Conservation (phyloP, 1,140 invertebrate species). For the Asobara japonica region DNA sequence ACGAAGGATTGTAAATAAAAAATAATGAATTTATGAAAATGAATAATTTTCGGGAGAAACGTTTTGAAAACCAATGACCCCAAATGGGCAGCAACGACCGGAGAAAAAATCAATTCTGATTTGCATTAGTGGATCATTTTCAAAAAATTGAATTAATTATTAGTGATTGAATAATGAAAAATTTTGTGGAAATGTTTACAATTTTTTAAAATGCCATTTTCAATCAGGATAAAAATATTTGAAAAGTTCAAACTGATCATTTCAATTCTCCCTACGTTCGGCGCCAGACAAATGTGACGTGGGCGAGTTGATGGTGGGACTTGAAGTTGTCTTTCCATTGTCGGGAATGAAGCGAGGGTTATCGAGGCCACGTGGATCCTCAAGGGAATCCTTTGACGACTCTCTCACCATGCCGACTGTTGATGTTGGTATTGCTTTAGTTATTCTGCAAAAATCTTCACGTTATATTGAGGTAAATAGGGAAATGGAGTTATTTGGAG, state of each 20-base stretch:
- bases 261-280: slow-evolving; percentile 45
- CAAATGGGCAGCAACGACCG: too few relatives aligned
- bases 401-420: slow-evolving; percentile 41
- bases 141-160: too few relatives aligned
- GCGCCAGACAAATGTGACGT: slow-evolving; percentile 32
- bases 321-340: slow-evolving; percentile 44
- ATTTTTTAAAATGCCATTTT: too few relatives aligned
- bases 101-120: too few relatives aligned
- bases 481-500: background rate
- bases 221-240: slow-evolving; percentile 13
- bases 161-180: too few relatives aligned
- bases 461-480: slow-evolving; percentile 21
- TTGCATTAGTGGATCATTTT: too few relatives aligned
- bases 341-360: slow-evolving; percentile 56
- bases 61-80: too few relatives aligned
- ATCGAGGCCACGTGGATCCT: slow-evolving; percentile 43
- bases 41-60: too few relatives aligned
- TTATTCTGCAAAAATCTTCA: slow-evolving; percentile 20
- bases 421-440: slow-evolving; percentile 26
- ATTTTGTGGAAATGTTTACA: too few relatives aligned
- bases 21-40: too few relatives aligned
- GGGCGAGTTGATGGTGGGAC: slow-evolving; percentile 41
- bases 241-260: slow-evolving; percentile 6
- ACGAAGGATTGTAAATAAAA: too few relatives aligned
- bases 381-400: slow-evolving; percentile 32